Evolutionary conservation across 2,113 vertebrate genomes (phyloP).

Genomic region (Astur gentilis): DNA sequence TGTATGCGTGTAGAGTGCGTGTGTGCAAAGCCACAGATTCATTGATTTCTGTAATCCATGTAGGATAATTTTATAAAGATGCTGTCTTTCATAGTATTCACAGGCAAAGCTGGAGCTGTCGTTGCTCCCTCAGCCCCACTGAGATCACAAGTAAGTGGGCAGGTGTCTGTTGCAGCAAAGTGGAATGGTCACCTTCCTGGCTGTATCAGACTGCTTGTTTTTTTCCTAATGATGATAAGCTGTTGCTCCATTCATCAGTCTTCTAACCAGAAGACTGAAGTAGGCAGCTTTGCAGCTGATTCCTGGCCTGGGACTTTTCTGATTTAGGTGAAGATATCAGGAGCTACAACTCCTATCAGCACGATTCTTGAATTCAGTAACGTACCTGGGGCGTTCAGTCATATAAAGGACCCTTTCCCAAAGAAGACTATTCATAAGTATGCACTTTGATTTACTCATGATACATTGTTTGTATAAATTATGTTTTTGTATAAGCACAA

Average conservation of each 20-base stretch:
- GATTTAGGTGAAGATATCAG: background rate
- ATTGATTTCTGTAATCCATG: background rate
- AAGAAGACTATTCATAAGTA: background rate
- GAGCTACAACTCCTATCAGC: background rate
- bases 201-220: background rate
- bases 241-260: background rate
- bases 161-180: background rate
- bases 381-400: accelerated
- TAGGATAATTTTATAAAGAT: background rate
- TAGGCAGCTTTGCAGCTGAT: background rate
- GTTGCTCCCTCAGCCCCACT: background rate
- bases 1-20: background rate
- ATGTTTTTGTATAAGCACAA: background rate
- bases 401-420: background rate
- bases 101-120: background rate
- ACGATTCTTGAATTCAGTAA: background rate
- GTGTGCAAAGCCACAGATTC: background rate
- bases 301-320: background rate
- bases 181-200: background rate
- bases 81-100: background rate
- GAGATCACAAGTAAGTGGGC: background rate
- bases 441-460: background rate
- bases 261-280: background rate
- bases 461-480: background rate
- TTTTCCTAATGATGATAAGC: background rate